Evolutionary conservation across 2,797 vertebrate genomes (phyloP), one percentile per base, ranked within the genome.

Genomic region (Oceanodroma leucorhoa): DNA sequence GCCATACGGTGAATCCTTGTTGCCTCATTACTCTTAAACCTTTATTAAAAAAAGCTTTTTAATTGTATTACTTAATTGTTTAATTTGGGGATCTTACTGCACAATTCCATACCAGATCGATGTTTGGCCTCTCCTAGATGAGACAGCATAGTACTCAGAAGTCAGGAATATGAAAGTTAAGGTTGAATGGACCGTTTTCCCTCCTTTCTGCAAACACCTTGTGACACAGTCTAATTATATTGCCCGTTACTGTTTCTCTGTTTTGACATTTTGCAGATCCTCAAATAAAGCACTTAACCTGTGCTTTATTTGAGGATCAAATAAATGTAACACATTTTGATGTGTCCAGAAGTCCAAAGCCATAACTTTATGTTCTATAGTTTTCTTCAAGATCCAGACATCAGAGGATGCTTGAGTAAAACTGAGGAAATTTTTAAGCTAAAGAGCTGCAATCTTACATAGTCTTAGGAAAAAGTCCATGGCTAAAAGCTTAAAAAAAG

Each of bases 21-120:
- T 95, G 71, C 55, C 70, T 87, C 89, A 83, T 95, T 94, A 72
- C 80, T 93, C 62, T 95, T 94, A 94, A 96, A 85, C 6, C 38
- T 96, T 93, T 95, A 89, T 89, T 79, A 64, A 89, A 58, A 89
- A 91, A 71, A 60, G 20, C 32, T 75, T 90, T 95, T 77, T 20
- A 87, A 92, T 46, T 96, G 40, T 89, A 85, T 94, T 79, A 84
- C 50, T 93, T 92, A 82, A 84, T 43, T 93, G 48, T 87, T 89
- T 94, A 85, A 79, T 94, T 91, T 81, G 55, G 11, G 27, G 41
- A 53, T 69, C 57, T 90, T 92, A 24, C 24, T 36, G 45, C 80
- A 77, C 23, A 38, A 23, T 83, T 88, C 50, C 6, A 27, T 43
- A 34, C 13, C 55, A 90, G 30, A 76, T 93, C 72, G 83, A 22